phyloP scores from a whole-genome alignment of 2,113 vertebrate genomes.

The Paracanthobrama guichenoti region DNA sequence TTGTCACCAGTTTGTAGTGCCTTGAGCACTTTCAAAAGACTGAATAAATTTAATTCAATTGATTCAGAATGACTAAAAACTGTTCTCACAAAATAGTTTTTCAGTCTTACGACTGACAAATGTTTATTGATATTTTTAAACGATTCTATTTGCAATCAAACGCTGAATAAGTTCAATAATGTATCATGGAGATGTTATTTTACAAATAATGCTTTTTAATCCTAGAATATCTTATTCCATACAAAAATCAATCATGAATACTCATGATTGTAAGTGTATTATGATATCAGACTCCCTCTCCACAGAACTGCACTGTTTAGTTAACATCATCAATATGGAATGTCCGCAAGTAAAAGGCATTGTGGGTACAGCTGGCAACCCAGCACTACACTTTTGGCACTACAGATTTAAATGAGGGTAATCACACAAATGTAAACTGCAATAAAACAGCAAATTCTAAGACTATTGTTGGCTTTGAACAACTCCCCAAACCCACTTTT shows the following conservation, averaged over 20 bases:
- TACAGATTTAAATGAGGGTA: neutral
- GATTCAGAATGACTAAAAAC: no score
- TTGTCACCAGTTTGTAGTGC: neutral
- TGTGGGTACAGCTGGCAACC: neutral
- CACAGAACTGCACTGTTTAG: fast-evolving
- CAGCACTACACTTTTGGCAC: neutral
- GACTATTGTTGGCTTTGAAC: neutral
- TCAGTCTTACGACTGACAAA: no score
- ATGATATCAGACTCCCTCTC: fast-evolving
- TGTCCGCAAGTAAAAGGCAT: no score
- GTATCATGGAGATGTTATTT: no score
- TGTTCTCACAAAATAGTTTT: no score
- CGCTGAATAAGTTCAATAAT: no score
- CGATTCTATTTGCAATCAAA: no score
- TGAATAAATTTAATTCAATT: no score
- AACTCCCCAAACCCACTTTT: neutral
- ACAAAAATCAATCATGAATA: neutral
- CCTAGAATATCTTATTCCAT: fast-evolving
- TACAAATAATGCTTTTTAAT: no score
- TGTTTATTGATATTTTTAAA: neutral
- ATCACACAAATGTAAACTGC: neutral
- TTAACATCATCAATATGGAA: neutral
- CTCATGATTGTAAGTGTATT: neutral
- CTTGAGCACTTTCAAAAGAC: no score
- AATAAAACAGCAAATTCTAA: neutral